A percentile compares a stretch with the other conserved stretches of the same genome.
Conservation (phyloP, 2,113 vertebrate species). For the Alaudala cheleensis region DNA sequence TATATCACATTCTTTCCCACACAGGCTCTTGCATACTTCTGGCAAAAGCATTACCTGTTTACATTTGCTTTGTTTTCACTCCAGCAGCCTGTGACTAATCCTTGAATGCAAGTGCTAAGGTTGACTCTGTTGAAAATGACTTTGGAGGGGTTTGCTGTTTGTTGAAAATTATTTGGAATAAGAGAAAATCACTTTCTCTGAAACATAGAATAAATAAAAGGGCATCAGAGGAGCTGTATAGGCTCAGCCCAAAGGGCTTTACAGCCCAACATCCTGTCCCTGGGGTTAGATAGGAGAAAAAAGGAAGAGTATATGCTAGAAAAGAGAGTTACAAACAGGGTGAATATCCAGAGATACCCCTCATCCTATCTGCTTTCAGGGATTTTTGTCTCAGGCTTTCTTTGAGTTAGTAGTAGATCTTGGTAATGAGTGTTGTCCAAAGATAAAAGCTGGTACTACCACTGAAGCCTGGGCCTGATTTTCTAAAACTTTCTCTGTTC, state of each 20-base stretch:
- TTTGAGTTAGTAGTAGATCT: background rate
- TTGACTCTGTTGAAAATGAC: background rate
- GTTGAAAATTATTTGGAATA: background rate
- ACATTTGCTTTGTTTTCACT: conserved; percentile 50
- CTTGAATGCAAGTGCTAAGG: background rate
- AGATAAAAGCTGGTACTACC: background rate
- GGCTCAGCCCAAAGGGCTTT: background rate
- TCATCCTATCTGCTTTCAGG: background rate
- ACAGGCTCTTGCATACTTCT: conserved; percentile 26
- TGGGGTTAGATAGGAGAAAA: background rate
- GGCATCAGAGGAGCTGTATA: background rate
- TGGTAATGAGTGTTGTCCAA: background rate
- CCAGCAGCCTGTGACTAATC: conserved; percentile 23
- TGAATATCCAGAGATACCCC: background rate
- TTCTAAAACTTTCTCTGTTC: background rate
- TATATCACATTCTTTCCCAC: conserved; percentile 52
- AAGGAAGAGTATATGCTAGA: background rate
- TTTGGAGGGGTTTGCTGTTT: background rate
- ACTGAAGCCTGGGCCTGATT: background rate
- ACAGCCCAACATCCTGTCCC: background rate
- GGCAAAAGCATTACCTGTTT: conserved; percentile 38
- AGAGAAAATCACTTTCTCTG: background rate
- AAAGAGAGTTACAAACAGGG: background rate
- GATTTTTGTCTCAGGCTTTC: background rate
- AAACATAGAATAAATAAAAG: background rate